Evolutionary conservation across 2,113 vertebrate species (phyloP).

Genomic region (Gymnorhina tibicen): DNA sequence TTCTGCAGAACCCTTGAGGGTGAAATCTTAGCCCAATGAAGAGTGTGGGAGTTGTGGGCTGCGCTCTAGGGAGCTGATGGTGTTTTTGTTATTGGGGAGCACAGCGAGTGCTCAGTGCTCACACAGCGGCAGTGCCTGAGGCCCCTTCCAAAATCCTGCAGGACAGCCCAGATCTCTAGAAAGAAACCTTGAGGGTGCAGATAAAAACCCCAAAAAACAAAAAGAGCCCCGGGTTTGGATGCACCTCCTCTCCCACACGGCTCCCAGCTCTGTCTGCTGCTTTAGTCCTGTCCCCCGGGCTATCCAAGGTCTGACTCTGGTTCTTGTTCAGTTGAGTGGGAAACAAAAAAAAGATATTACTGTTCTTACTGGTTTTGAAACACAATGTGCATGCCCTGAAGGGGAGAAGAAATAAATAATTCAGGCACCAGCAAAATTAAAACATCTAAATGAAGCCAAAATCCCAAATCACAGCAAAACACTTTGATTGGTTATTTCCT

Average conservation of each 20-base stretch:
- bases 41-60: neutral
- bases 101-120: neutral
- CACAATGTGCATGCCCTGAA: neutral
- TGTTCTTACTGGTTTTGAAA: neutral
- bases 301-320: neutral
- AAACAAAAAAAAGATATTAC: neutral
- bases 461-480: neutral
- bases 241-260: neutral
- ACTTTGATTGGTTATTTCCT: neutral
- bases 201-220: neutral
- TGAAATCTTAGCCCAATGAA: neutral
- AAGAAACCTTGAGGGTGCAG: neutral
- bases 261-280: neutral
- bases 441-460: neutral
- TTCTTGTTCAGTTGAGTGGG: neutral
- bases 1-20: neutral
- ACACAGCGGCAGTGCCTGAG: neutral
- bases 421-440: neutral
- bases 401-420: slow-evolving; percentile 4
- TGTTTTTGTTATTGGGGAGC: neutral
- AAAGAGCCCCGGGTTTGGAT: neutral
- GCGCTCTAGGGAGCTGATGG: neutral
- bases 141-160: neutral
- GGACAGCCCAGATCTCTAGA: neutral
- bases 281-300: neutral